Evolutionary conservation across 2,113 vertebrate species (phyloP).

Genomic region (Loxodonta africana): DNA sequence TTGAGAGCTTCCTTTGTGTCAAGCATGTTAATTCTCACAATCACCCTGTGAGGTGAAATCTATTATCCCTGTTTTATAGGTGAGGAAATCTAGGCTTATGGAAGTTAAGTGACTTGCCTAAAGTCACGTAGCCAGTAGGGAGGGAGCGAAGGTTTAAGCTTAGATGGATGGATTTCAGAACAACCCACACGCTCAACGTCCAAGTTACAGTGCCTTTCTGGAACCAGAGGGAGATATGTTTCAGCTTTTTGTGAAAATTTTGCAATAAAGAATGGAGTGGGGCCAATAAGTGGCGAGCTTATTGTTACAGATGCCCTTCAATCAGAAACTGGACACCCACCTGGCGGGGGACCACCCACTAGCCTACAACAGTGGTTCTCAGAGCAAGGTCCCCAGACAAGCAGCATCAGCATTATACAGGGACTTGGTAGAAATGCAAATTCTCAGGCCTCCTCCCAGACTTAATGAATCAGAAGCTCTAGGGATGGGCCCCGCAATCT

Average conservation of each 20-base stretch:
- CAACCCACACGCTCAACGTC: background rate
- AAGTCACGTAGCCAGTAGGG: background rate
- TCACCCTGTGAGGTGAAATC: background rate
- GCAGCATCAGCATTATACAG: background rate
- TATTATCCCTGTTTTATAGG: background rate
- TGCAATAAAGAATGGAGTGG: background rate
- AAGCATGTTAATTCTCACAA: background rate
- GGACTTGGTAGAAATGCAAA: background rate
- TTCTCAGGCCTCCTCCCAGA: background rate
- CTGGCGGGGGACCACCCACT: background rate
- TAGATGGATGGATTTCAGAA: background rate
- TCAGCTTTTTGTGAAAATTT: background rate
- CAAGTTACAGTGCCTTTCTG: background rate
- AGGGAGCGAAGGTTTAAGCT: background rate
- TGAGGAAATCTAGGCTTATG: conserved; percentile 26
- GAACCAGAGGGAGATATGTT: background rate
- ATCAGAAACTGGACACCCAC: background rate
- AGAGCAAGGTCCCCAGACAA: background rate
- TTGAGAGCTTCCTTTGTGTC: background rate
- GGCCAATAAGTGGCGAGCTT: background rate
- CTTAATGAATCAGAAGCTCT: background rate
- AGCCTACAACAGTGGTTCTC: background rate
- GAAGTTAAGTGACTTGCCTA: conserved; percentile 13
- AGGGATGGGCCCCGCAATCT: background rate
- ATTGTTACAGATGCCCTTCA: background rate